Evolutionary conservation across 2,113 vertebrate genomes (phyloP).

Genomic region (Carettochelys insculpta): DNA sequence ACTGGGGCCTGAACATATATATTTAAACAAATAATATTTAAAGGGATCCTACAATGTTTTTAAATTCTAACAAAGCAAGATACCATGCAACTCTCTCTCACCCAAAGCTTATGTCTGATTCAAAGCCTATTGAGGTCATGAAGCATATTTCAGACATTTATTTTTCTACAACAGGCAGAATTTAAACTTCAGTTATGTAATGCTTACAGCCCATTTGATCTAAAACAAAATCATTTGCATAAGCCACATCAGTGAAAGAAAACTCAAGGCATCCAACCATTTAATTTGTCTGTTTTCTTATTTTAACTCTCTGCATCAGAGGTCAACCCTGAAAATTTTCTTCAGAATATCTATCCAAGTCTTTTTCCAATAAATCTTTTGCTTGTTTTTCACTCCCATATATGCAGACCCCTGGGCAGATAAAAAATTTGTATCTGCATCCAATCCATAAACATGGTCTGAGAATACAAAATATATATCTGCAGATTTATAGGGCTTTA

Average conservation of each 20-base stretch:
- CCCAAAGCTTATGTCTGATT: neutral
- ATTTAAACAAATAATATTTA: neutral
- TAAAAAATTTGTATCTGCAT: too few species aligned
- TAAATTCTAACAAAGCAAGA: neutral
- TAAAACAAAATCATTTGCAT: conserved; percentile 7
- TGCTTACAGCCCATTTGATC: neutral
- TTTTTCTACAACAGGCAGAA: neutral
- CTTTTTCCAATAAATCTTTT: neutral
- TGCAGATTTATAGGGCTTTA: too few species aligned
- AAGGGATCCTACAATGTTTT: neutral
- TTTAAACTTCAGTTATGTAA: neutral
- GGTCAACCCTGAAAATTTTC: neutral
- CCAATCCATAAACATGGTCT: too few species aligned
- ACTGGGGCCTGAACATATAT: neutral
- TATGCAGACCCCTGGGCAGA: neutral
- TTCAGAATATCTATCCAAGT: neutral
- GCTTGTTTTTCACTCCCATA: neutral
- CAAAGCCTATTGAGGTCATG: neutral
- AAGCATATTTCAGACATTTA: neutral
- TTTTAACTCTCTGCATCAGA: neutral
- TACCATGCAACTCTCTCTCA: neutral
- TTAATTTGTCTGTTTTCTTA: neutral
- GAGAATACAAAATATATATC: too few species aligned
- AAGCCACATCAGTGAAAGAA: conserved; percentile 23
- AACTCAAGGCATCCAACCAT: neutral